A percentile compares a stretch with the other conserved stretches of the same genome.
Evolutionary conservation across 1,140 invertebrate species (phyloP).

Genomic region (Galleria mellonella): DNA sequence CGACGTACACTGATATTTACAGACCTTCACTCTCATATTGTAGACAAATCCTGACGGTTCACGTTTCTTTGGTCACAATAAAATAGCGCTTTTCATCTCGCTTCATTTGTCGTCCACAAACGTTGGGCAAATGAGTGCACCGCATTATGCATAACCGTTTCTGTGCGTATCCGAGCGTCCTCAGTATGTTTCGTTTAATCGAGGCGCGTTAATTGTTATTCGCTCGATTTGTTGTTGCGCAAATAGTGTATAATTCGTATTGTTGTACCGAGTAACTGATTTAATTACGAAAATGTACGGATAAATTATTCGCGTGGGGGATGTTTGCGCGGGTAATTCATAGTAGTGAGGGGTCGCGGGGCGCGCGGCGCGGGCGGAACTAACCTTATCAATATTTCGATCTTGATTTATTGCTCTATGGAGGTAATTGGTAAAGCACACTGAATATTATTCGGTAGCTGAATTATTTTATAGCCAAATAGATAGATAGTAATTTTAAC

Average conservation of each 20-base stretch:
- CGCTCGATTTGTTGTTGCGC: constrained; percentile 22
- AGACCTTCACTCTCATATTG: too few species aligned
- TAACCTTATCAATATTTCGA: constrained; percentile 39
- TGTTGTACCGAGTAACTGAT: constrained; percentile 11
- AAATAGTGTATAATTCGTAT: constrained; percentile 22
- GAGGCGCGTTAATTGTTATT: constrained; percentile 25
- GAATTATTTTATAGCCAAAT: too few species aligned
- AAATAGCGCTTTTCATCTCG: constrained; percentile 25
- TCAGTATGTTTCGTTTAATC: constrained; percentile 6
- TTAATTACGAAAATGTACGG: constrained; percentile 28
- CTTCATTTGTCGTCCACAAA: constrained; percentile 59
- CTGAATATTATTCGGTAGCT: neutral
- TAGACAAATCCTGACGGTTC: neutral
- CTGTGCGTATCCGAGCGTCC: constrained; percentile 27
- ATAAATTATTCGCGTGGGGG: constrained; percentile 14
- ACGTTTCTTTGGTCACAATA: constrained; percentile 15
- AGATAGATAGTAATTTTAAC: too few species aligned
- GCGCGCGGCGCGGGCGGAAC: constrained; percentile 10
- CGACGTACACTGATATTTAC: neutral
- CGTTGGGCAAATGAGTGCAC: constrained; percentile 44
- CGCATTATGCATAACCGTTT: constrained; percentile 44
- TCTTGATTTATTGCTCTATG: constrained; percentile 33
- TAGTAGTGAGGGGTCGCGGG: too few species aligned
- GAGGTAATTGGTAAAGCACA: constrained; percentile 7
- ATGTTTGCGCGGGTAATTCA: too few species aligned